These are phyloP conservation scores for Brienomyrus longianalis DNA, from an alignment of 2,113 vertebrate species.

Conservation along the genomic window DNA sequence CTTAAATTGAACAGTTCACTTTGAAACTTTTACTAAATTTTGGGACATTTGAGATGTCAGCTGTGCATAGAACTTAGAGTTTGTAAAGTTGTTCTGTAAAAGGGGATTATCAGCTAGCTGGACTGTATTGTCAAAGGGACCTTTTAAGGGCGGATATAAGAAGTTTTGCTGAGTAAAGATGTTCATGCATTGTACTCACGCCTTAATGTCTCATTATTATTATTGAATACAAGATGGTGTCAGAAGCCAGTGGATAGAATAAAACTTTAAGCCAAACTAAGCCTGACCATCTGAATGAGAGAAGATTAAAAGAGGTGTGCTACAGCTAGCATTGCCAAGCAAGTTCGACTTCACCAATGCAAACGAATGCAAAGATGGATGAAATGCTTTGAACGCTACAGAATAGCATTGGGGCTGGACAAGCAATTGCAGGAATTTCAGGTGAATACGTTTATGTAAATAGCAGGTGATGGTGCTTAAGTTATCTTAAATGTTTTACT, in stretches of 20 bases:
- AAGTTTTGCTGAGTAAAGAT: background rate
- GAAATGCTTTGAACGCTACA: background rate
- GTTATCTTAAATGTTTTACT: background rate
- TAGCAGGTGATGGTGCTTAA: background rate
- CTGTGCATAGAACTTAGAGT: too few relatives aligned
- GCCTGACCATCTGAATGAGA: background rate
- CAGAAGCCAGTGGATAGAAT: background rate
- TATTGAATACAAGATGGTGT: background rate
- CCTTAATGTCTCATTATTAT: background rate
- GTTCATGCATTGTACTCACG: background rate
- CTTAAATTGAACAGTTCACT: too few relatives aligned
- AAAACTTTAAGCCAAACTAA: background rate
- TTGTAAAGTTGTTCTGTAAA: background rate
- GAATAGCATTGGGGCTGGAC: background rate
- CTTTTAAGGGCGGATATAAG: background rate
- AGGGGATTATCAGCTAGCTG: background rate
- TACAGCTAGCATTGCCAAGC: background rate
- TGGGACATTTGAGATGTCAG: too few relatives aligned
- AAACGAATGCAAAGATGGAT: background rate
- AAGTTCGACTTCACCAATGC: background rate
- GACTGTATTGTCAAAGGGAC: background rate
- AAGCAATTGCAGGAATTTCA: background rate
- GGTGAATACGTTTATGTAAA: background rate
- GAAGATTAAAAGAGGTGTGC: background rate
- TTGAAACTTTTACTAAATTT: too few relatives aligned